Evolutionary conservation across 2,888 invertebrate species (phyloP).

Genomic region (Leptogaster cylindrica): DNA sequence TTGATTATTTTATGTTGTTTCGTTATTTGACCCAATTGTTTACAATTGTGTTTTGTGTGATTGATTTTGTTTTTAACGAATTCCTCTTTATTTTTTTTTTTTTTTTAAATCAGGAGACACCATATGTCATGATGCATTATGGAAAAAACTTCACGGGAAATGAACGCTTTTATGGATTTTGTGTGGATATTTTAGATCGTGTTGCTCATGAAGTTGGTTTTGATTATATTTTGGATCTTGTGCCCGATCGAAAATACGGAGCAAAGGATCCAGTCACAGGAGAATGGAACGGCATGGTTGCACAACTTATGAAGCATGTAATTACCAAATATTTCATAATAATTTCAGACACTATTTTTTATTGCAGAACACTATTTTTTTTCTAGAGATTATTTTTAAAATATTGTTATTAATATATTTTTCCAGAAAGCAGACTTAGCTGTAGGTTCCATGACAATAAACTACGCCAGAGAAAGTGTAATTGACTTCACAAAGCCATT

Average conservation of each 20-base stretch:
- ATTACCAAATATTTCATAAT: too few relatives aligned
- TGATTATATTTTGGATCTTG: constrained; percentile 73
- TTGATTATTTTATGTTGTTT: too few relatives aligned
- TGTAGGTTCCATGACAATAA: constrained; percentile 97
- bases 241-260: constrained; percentile 76
- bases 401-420: constrained; percentile 47
- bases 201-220: constrained; percentile 74
- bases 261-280: constrained; percentile 75
- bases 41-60: background rate
- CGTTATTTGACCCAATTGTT: too few relatives aligned
- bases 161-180: constrained; percentile 78
- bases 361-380: too few relatives aligned
- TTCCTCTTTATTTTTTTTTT: constrained; percentile 1
- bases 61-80: background rate
- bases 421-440: constrained; percentile 91
- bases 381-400: too few relatives aligned
- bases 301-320: constrained; percentile 75
- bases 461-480: constrained; percentile 86
- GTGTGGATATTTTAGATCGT: constrained; percentile 75
- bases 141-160: constrained; percentile 76
- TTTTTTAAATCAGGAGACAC: constrained; percentile 66
- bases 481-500: constrained; percentile 99
- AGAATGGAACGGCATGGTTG: constrained; percentile 78
- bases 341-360: too few relatives aligned
- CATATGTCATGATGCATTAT: constrained; percentile 76